Base-by-base conservation (phyloP, 2,797 vertebrate species). In the Smutsia temminckii region DNA sequence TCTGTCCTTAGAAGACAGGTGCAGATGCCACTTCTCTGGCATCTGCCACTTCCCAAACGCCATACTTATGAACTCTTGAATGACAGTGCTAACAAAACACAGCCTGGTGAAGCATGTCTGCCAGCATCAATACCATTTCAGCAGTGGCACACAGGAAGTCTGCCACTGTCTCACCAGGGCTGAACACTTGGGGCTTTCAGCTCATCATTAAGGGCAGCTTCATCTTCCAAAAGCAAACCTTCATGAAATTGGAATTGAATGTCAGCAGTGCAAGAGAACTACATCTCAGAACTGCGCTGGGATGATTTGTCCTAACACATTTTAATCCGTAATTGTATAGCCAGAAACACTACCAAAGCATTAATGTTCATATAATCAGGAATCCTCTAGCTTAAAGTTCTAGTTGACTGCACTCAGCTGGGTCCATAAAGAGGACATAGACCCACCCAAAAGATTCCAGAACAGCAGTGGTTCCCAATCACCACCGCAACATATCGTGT, bases 301-400 rank as follows among this genome's bases (percentile, higher is more conserved):
- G 29, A 79, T 29, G 29, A 78, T 74, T 46, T 42, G 18, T 86
- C 64, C 53, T 46, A 80, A 20, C 37, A 21, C 8, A 72, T 75
- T 79, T 87, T 51, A 85, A 80, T 51, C 74, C 81, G 46, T 79
- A 92, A 68, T 57, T 7, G 0, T 17, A 14, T 21, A 53, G 59
- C 71, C 78, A 97, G 63, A 66, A 89, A 94, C 96, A 37, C 49
- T 68, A 75, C 59, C 71, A 75, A 95, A 84, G 59, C 51, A 61
- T 63, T 37, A 74, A 20, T 34, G 51, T 79, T 80, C 85, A 51
- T 23, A 78, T 7, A 42, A 64, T 61, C 16, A 55, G 72, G 80
- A 83, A 84, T 64, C 46, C 12, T 94, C 90, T 51, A 53, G 68
- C 84, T 83, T 40, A 42, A 85, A 84, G 63, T 72, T 79, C 59